Evolutionary conservation across 2,113 vertebrate genomes (phyloP), one percentile per base, ranked within the genome.

Genomic region (Sorex araneus): DNA sequence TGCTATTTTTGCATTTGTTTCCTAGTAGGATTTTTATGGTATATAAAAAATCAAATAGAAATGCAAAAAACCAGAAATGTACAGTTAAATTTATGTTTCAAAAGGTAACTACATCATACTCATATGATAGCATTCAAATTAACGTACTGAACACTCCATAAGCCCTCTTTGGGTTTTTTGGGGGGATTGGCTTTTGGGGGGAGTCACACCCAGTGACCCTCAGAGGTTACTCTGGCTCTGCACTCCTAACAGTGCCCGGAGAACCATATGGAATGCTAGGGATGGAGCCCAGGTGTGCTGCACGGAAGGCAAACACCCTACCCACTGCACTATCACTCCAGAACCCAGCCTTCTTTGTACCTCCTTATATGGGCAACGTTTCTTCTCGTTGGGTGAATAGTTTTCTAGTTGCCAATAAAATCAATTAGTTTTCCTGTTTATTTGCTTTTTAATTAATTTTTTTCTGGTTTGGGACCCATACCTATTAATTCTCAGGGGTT

Each of bases 1-100:
- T 69, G 10, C 13, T 25, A 47, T 47, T 93, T 87, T n/a, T 54
- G 10, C 80, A 27, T 71, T 92, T 73, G 4, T 66, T 80, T 93
- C 71, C 13, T 32, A 86, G 34, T 45, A 28, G 34, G 25, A 15
- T 43, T 92, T 67, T 66, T 34, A 90, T 11, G 28, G 83, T 87
- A 40, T 47, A 15, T 30, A 79, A 47, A 30, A 36, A 71, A 30
- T 90, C 32, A 47, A 28, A 73, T 28, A 74, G 77, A 89, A 74
- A 69, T n/a, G 18, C 18, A 28, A 0, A 27, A 60, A 47, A 63
- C 13, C 13, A 1, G 57, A 80, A 76, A 12, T 13, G 6, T n/a
- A n/a, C 21, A 36, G 6, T 8, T 94, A 5, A 77, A 15, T 47
- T 54, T 70, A 45, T n/a, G 13, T 93, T 85, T 71, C 50, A 19